These are phyloP conservation scores for Myrmophylax atrothorax DNA, from an alignment of 2,113 vertebrate genomes.

Conservation along the genomic window DNA sequence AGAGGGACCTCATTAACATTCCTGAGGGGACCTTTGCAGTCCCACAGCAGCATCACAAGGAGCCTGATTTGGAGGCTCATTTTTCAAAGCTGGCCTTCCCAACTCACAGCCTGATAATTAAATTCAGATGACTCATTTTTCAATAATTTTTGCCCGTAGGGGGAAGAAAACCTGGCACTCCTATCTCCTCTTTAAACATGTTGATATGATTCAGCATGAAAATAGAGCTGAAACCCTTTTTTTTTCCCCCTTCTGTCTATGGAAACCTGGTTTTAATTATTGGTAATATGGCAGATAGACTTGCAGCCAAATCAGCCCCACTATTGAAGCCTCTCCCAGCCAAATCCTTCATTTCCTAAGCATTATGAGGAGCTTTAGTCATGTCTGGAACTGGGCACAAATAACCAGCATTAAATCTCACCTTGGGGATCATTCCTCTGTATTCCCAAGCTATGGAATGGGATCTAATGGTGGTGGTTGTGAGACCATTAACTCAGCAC, in stretches of 20 bases:
- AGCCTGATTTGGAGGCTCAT: background rate
- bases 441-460: background rate
- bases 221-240: background rate
- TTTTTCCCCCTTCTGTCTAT: background rate
- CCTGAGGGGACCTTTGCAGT: background rate
- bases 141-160: slow-evolving; percentile 44
- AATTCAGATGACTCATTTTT: slow-evolving; percentile 37
- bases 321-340: slow-evolving; percentile 38
- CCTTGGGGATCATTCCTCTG: background rate
- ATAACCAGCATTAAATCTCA: background rate
- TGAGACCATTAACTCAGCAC: background rate
- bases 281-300: slow-evolving; percentile 36
- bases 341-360: slow-evolving; percentile 57
- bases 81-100: background rate
- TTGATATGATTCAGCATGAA: slow-evolving; percentile 49
- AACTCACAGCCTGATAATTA: background rate
- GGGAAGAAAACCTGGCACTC: background rate
- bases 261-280: slow-evolving; percentile 69
- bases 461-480: background rate
- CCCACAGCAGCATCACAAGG: background rate
- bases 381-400: background rate
- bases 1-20: background rate
- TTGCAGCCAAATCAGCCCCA: slow-evolving; percentile 30
- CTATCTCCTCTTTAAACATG: slow-evolving; percentile 5
- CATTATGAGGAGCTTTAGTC: slow-evolving; percentile 29